phyloP scores from a whole-genome alignment of 2,113 vertebrate species.

The Lipophrys pholis region DNA sequence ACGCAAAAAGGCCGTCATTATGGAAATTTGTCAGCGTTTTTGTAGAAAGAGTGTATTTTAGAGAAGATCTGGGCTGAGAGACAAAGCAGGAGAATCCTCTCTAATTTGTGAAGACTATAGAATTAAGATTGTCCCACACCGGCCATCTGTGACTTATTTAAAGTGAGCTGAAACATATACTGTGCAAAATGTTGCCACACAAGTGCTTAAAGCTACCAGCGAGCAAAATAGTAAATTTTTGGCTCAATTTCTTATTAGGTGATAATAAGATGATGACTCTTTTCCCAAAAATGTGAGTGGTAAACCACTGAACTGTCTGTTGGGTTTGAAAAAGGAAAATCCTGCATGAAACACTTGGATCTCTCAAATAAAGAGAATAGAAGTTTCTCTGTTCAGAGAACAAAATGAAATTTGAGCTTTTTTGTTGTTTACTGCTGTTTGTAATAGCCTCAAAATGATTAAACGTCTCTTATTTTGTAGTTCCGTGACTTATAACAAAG shows the following conservation, averaged over 20 bases:
- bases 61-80: conserved; percentile 59
- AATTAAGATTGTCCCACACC: conserved; percentile 75
- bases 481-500: background rate
- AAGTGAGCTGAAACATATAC: conserved; percentile 75
- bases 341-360: conserved; percentile 30
- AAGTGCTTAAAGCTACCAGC: conserved; percentile 56
- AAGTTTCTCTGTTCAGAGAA: conserved; percentile 18
- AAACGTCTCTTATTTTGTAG: background rate
- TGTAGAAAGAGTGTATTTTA: conserved; percentile 56
- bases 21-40: conserved; percentile 67
- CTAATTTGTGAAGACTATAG: conserved; percentile 77
- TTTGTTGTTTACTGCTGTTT: background rate
- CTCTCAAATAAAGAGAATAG: conserved; percentile 20
- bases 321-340: conserved; percentile 52
- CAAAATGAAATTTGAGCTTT: background rate
- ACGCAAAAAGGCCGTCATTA: conserved; percentile 29
- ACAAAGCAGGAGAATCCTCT: conserved; percentile 62
- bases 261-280: conserved; percentile 81
- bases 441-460: background rate
- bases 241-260: conserved; percentile 81
- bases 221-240: conserved; percentile 60
- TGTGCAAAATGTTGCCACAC: conserved; percentile 65
- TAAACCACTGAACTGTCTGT: conserved; percentile 70
- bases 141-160: conserved; percentile 83
- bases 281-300: conserved; percentile 70